phyloP scores from a whole-genome alignment of 2,113 vertebrate genomes.

The Ardeotis arabs region DNA sequence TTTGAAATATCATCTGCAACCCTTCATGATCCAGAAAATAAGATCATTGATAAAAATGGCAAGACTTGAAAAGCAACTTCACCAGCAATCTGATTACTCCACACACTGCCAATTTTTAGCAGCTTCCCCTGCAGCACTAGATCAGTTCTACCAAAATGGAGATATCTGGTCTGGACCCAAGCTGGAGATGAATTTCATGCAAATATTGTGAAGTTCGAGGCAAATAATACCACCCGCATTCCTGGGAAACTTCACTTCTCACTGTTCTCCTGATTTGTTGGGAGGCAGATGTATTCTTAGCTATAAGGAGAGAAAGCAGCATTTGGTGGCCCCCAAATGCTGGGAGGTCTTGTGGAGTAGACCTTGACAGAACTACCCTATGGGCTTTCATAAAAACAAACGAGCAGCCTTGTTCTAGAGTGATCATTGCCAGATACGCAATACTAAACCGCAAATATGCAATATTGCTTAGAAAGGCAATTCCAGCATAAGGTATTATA shows the following conservation, averaged over 20 bases:
- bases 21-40: neutral
- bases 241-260: neutral
- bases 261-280: neutral
- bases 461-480: neutral
- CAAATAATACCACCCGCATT: neutral
- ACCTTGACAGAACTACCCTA: conserved; percentile 31
- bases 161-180: neutral
- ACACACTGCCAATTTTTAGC: neutral
- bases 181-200: neutral
- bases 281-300: neutral
- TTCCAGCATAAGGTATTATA: neutral
- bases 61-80: neutral
- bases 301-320: neutral
- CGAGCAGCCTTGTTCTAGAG: neutral
- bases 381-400: conserved; percentile 18
- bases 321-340: neutral
- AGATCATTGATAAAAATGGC: neutral
- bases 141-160: neutral
- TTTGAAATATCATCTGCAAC: neutral
- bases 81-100: neutral
- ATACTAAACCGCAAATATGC: neutral
- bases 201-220: neutral
- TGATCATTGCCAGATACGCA: conserved; percentile 40
- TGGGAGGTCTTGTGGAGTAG: conserved; percentile 42
- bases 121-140: neutral